Evolutionary conservation across 2,888 invertebrate genomes (phyloP).

Genomic region (Diplolepis rosae): DNA sequence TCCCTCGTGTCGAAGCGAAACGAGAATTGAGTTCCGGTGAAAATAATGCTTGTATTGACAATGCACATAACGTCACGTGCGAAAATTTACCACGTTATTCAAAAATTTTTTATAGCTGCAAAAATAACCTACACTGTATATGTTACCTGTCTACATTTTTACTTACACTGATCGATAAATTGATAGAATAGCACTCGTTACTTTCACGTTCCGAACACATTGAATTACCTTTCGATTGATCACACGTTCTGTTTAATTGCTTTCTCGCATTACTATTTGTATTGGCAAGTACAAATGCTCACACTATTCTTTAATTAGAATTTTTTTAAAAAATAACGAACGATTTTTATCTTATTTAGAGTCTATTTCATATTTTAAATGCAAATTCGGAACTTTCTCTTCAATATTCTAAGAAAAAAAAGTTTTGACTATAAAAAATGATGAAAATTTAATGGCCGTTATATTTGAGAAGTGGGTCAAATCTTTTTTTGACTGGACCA

Average conservation of each 20-base stretch:
- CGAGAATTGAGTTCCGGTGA: constrained; percentile 27
- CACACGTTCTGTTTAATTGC: not conserved
- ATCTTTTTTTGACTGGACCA: no score
- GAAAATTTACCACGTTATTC: constrained; percentile 7
- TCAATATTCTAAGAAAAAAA: no score
- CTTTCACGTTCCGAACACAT: not conserved
- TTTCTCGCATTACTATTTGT: not conserved
- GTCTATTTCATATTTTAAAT: no score
- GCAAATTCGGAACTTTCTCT: no score
- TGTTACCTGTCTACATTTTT: not conserved
- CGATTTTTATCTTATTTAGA: no score
- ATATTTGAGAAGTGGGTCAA: no score
- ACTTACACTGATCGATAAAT: not conserved
- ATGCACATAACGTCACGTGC: constrained; percentile 1
- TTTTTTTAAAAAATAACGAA: no score
- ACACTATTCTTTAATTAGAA: no score
- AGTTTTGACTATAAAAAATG: no score
- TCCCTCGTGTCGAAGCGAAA: constrained; percentile 26
- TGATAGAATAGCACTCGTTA: not conserved
- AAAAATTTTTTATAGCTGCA: not conserved
- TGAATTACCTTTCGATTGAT: not conserved
- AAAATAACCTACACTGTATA: not conserved
- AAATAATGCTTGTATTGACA: constrained; percentile 15
- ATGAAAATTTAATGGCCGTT: no score
- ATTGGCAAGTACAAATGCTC: not conserved